Evolutionary conservation across 2,113 vertebrate genomes (phyloP), one percentile per base, ranked within the genome.

Genomic region (Lates calcarifer): DNA sequence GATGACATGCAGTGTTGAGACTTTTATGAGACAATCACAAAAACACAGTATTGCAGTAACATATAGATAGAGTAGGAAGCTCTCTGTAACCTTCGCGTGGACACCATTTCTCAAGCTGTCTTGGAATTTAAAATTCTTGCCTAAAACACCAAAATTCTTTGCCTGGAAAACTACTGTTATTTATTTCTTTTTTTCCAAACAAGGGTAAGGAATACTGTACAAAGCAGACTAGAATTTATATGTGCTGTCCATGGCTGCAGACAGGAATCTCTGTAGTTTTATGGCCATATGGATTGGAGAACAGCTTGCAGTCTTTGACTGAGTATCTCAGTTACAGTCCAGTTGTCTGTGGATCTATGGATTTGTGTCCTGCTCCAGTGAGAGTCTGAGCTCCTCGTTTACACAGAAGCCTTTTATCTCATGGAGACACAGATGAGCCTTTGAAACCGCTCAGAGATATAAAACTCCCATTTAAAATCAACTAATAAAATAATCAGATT

Each of bases 271-370:
- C 18, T 39, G 70, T 29, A 56, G 87, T 87, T 93, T 92, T 87
- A 93, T 79, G 90, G 37, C 83, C 77, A 56, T 90, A 70, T 77
- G 81, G 88, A 85, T 76, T 17, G 49, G 28, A 76, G 80, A 90
- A 67, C 79, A 83, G 89, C 72, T 80, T 75, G 81, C 43, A 22
- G 69, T 57, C 84, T 89, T 67, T 89, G 88, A 87, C 69, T 82
- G 70, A 66, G 57, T 65, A 76, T 92, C 87, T 92, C 89, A 74
- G 91, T 93, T 94, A 86, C 92, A 91, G 76, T 51, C 53, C 58
- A 77, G 81, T 74, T n/a, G 74, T 87, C 77, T 92, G 81, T 89
- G 91, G n/a, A 94, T 93, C 87, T 90, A 80, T 87, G 68, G 79
- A 74, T 85, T 66, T 56, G 47, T 69, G 91, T 92, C 83, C 79